Evolutionary conservation across 2,113 vertebrate genomes (phyloP).

Genomic region (Podiceps cristatus): DNA sequence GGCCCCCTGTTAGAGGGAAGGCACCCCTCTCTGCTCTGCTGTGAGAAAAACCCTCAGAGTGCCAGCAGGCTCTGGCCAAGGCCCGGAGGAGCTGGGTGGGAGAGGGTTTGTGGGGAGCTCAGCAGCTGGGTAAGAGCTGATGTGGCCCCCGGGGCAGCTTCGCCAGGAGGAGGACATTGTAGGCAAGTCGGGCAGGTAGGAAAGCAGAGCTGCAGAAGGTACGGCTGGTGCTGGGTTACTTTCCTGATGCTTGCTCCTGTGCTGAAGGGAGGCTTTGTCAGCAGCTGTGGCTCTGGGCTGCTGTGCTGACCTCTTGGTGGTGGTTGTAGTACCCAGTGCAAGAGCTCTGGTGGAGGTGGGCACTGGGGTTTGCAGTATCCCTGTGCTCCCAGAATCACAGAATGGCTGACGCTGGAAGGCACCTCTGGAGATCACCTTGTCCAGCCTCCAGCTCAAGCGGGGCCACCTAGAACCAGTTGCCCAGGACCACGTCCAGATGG

Average conservation of each 20-base stretch:
- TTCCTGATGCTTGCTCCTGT: neutral
- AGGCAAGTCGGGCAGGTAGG: neutral
- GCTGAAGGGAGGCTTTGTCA: neutral
- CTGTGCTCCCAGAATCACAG: neutral
- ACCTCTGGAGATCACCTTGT: neutral
- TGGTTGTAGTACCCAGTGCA: neutral
- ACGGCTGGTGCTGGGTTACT: neutral
- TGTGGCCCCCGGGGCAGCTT: neutral
- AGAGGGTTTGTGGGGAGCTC: neutral
- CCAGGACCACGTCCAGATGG: neutral
- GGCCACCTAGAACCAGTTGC: neutral
- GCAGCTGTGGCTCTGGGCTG: neutral
- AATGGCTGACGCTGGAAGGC: neutral
- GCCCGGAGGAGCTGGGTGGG: neutral
- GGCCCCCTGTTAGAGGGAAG: neutral
- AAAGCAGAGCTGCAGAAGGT: neutral
- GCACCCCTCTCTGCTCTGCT: neutral
- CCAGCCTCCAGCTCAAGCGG: neutral
- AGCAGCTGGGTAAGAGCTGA: neutral
- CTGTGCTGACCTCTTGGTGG: neutral
- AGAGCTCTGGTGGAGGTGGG: neutral
- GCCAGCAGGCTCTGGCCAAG: neutral
- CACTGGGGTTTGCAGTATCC: neutral
- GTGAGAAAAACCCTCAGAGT: neutral
- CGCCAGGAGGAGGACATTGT: neutral